Evolutionary conservation across 2,888 invertebrate species (phyloP), one percentile per base, ranked within the genome.

Genomic region (Lithophane socia): DNA sequence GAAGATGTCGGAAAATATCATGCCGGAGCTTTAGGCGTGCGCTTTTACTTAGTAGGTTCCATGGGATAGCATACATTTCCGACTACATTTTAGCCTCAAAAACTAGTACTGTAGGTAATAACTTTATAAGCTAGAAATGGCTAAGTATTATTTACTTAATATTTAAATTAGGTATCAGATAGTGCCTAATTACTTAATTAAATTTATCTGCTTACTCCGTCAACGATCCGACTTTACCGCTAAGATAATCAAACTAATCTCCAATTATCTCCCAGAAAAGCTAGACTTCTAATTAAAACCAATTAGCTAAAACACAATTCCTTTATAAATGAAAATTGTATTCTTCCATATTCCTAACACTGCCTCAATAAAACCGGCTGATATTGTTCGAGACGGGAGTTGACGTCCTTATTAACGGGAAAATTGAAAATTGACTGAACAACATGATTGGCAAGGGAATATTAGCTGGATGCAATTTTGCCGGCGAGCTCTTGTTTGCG

Each of bases 381-480:
- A 93, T 93, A 95, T 94, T 95, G 95, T 95, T 89, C 89, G 87
- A 91, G 91, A 92, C 92, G 92, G 88, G 89, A 88, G 92, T 88
- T 95, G 96, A 95, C 96, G 94, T 92, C 93, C 95, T 96, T 96
- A 96, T 96, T 96, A 96, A 93, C 91, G 94, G 92, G 95, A 93
- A 96, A 96, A 96, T 96, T 96, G 96, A 95, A 96, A 96, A 96
- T 95, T 96, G 95, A 96, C 94, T 95, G 93, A 92, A 92, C 90
- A 91, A 91, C 93, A 93, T 96, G 96, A 96, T 96, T 96, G 96
- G 96, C 96, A 96, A 94, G 94, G 94, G 94, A 95, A 95, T 95
- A 96, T 96, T 95, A 95, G 94, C 95, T 92, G 90, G 93, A 93
- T 95, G 95, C 95, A 94, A 94, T 94, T 93, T 94, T 93, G 90